phyloP scores from a whole-genome alignment of 2,797 vertebrate species.

The Peromyscus nudipes region DNA sequence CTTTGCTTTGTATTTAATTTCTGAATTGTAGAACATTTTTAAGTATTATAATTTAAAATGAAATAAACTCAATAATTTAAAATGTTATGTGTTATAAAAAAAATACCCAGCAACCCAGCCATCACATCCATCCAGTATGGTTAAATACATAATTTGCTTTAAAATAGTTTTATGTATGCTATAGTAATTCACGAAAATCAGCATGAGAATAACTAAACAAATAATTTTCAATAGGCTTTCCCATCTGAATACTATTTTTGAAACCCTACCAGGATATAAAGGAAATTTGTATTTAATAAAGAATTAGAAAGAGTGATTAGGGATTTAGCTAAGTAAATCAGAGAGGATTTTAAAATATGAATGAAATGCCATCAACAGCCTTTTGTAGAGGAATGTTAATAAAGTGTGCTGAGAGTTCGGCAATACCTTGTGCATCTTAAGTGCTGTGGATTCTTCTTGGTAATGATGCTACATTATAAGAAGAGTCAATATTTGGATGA shows the following conservation, averaged over 20 bases:
- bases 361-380: constrained; percentile 37
- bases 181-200: constrained; percentile 59
- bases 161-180: constrained; percentile 68
- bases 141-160: constrained; percentile 69
- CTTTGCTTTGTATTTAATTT: constrained; percentile 70
- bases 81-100: constrained; percentile 57
- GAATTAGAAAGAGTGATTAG: constrained; percentile 56
- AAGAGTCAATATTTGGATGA: constrained; percentile 69
- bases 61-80: constrained; percentile 62
- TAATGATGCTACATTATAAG: constrained; percentile 60
- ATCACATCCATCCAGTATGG: constrained; percentile 57
- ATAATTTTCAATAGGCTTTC: constrained; percentile 40
- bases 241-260: constrained; percentile 69
- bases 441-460: constrained; percentile 52
- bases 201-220: constrained; percentile 68
- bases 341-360: constrained; percentile 69
- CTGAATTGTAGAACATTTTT: constrained; percentile 45
- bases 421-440: constrained; percentile 39
- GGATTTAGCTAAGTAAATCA: constrained; percentile 72
- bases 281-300: constrained; percentile 74
- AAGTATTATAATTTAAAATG: constrained; percentile 69
- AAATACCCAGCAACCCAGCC: background rate
- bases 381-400: constrained; percentile 65
- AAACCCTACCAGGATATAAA: constrained; percentile 60
- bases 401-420: constrained; percentile 32